Conservation (phyloP, 2,113 vertebrate genomes). For the Calyptomena viridis region DNA sequence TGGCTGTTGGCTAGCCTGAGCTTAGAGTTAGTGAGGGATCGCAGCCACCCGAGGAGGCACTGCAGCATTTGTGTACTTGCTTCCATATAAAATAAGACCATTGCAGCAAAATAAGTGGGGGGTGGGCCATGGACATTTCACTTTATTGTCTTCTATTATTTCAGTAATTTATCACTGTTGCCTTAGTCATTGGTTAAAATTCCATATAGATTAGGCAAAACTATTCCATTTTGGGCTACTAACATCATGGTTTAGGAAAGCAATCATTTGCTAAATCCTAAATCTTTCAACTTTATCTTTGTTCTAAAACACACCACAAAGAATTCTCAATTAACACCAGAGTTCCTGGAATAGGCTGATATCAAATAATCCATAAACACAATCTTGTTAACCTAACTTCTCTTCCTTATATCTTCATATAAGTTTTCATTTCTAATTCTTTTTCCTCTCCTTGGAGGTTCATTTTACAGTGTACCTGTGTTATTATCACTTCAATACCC, state of each 20-base stretch:
- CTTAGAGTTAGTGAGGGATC: too few relatives aligned
- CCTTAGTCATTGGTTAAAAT: neutral
- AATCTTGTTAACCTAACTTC: neutral
- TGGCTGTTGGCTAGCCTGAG: too few relatives aligned
- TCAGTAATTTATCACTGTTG: neutral
- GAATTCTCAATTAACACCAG: neutral
- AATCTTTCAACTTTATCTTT: neutral
- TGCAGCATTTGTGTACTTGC: neutral
- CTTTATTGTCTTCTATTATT: neutral
- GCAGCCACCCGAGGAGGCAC: too few relatives aligned
- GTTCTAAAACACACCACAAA: neutral
- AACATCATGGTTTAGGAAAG: neutral
- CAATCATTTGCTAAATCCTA: neutral
- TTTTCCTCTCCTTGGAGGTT: neutral
- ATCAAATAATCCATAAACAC: constrained; percentile 5
- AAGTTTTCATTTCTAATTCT: neutral
- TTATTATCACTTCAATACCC: neutral
- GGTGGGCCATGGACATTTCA: neutral
- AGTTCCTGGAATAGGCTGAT: neutral
- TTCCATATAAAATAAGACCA: neutral
- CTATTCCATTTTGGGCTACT: neutral
- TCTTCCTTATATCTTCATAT: neutral
- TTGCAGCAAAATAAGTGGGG: neutral
- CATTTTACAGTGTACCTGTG: neutral
- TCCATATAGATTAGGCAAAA: neutral